Evolutionary conservation across 2,113 vertebrate species (phyloP).

Genomic region (Ophiodon elongatus): DNA sequence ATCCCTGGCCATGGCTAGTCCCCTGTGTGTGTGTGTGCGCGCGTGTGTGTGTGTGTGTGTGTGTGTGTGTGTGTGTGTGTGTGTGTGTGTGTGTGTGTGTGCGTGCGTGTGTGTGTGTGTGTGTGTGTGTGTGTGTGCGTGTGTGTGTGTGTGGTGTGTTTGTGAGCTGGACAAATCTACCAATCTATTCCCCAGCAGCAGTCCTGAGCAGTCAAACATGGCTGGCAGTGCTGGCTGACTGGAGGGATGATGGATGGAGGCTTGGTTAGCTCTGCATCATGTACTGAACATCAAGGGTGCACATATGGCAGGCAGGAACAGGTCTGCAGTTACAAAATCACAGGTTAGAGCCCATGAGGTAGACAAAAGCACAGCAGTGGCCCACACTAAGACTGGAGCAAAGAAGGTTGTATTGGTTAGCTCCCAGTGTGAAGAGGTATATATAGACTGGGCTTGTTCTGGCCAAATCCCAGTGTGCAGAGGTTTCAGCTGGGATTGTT

Average conservation of each 20-base stretch:
- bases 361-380: neutral
- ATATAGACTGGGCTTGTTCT: slow-evolving; percentile 35
- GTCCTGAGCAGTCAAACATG: slow-evolving; percentile 72
- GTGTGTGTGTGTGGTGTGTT: slow-evolving; percentile 57
- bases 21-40: slow-evolving; percentile 65
- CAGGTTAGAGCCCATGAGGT: slow-evolving; percentile 22
- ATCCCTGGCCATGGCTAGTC: slow-evolving; percentile 58
- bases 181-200: slow-evolving; percentile 66
- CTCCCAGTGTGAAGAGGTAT: slow-evolving; percentile 20
- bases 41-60: slow-evolving; percentile 48
- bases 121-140: slow-evolving; percentile 55
- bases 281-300: slow-evolving; percentile 55
- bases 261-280: slow-evolving; percentile 67
- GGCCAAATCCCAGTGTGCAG: slow-evolving; percentile 37
- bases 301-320: slow-evolving; percentile 24
- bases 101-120: slow-evolving; percentile 62
- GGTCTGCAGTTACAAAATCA: slow-evolving; percentile 10
- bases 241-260: slow-evolving; percentile 77
- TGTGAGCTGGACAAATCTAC: slow-evolving; percentile 69
- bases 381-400: slow-evolving; percentile 8
- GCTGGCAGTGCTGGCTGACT: slow-evolving; percentile 70
- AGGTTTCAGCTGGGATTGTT: slow-evolving; percentile 28
- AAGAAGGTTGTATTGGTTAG: neutral
- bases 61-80: slow-evolving; percentile 67
- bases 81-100: slow-evolving; percentile 50